Conservation (phyloP, 2,113 vertebrate genomes). For the Alligator mississippiensis region DNA sequence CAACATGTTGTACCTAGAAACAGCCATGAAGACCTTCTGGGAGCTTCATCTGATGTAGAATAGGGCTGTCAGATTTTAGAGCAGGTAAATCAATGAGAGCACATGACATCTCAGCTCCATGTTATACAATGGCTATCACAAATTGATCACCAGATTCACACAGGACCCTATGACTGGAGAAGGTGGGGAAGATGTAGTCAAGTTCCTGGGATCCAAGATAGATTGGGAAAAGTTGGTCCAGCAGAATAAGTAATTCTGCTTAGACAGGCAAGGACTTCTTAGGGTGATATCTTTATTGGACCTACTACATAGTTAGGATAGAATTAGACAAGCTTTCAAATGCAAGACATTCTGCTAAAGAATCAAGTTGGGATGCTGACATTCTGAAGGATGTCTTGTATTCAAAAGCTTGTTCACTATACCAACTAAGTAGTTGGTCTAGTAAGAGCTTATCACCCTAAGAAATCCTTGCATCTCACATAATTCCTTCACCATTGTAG, state of each 20-base stretch:
- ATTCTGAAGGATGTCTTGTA: too few relatives aligned
- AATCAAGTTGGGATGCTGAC: too few relatives aligned
- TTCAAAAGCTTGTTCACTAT: too few relatives aligned
- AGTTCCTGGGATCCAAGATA: not conserved
- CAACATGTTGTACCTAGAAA: not conserved
- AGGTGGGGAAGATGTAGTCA: not conserved
- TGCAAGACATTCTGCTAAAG: too few relatives aligned
- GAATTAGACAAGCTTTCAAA: too few relatives aligned
- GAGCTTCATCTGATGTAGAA: not conserved
- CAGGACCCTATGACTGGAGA: not conserved
- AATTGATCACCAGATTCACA: not conserved
- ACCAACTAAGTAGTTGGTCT: too few relatives aligned
- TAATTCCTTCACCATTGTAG: too few relatives aligned
- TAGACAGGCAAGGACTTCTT: too few relatives aligned
- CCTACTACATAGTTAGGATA: too few relatives aligned
- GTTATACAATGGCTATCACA: not conserved
- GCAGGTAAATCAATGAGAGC: not conserved
- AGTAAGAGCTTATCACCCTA: too few relatives aligned
- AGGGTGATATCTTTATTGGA: too few relatives aligned
- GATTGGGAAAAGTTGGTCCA: not conserved
- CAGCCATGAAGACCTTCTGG: not conserved
- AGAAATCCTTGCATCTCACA: too few relatives aligned
- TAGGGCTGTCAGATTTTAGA: not conserved
- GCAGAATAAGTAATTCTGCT: not conserved
- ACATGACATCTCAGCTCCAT: not conserved